Conservation (phyloP, 2,797 vertebrate genomes). For the Phalanger gymnotis region DNA sequence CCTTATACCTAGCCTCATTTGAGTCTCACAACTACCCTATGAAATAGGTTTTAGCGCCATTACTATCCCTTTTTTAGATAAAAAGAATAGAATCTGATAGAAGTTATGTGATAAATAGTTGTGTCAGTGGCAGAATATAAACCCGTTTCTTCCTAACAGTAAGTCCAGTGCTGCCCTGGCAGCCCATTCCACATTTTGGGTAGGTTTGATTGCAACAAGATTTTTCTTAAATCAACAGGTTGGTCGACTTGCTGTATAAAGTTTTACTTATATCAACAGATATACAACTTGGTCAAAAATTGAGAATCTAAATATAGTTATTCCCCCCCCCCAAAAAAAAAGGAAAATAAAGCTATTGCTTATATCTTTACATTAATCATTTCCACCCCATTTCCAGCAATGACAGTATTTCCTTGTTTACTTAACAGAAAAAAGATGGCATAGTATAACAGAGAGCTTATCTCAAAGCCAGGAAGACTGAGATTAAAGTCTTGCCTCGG, state of each 20-base stretch:
- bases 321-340: no score
- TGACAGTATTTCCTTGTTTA: background rate
- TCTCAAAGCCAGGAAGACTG: background rate
- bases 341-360: no score
- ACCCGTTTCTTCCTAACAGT: background rate
- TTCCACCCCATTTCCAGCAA: background rate
- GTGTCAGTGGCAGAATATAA: background rate
- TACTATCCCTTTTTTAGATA: background rate
- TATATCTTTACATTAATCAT: background rate
- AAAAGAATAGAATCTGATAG: background rate
- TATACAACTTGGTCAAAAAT: background rate
- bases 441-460: background rate
- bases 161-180: background rate
- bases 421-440: background rate
- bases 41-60: background rate
- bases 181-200: background rate
- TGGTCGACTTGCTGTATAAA: background rate
- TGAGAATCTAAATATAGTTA: background rate
- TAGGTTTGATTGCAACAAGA: background rate
- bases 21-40: background rate
- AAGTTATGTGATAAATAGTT: background rate
- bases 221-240: background rate
- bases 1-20: no score
- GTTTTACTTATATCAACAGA: background rate
- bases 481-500: background rate